These are phyloP conservation scores for Platalea minor DNA, from an alignment of 2,797 vertebrate genomes.

Conservation along the genomic window DNA sequence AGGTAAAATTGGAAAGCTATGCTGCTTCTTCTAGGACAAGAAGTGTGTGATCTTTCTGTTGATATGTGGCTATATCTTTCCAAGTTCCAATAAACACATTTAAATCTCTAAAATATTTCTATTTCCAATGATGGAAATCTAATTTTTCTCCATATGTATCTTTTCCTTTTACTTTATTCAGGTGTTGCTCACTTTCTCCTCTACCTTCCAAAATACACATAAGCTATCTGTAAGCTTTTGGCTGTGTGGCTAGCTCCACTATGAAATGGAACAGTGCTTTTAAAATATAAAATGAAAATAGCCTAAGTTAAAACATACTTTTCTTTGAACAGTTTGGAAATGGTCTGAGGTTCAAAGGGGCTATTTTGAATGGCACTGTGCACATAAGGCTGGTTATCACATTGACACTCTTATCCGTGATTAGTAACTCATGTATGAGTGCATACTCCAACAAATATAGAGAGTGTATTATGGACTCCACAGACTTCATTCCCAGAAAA, in stretches of 20 bases:
- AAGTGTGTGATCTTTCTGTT: slow-evolving; percentile 16
- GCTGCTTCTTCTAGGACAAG: background rate
- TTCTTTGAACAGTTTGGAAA: background rate
- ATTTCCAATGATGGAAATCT: slow-evolving; percentile 31
- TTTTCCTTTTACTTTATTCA: slow-evolving; percentile 13
- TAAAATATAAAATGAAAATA: background rate
- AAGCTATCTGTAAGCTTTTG: background rate
- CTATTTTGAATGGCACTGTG: slow-evolving; percentile 17
- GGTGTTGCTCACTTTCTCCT: slow-evolving; percentile 30
- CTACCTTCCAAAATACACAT: slow-evolving; percentile 38
- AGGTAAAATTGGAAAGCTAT: background rate
- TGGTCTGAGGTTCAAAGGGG: background rate
- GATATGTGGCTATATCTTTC: background rate
- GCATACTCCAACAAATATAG: background rate
- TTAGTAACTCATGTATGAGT: background rate
- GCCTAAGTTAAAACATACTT: background rate
- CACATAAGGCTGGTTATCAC: slow-evolving; percentile 9
- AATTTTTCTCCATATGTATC: slow-evolving; percentile 14
- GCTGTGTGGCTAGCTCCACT: background rate
- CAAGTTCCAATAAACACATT: background rate
- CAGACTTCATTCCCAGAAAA: slow-evolving; percentile 39
- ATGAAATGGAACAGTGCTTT: background rate
- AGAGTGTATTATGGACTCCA: background rate
- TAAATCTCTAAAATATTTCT: slow-evolving; percentile 30
- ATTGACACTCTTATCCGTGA: background rate